Evolutionary conservation across 53 echinoderm and acorn worm genomes (phyloP), one percentile per base, ranked within the genome.

Genomic region (Stichopus horrens): DNA sequence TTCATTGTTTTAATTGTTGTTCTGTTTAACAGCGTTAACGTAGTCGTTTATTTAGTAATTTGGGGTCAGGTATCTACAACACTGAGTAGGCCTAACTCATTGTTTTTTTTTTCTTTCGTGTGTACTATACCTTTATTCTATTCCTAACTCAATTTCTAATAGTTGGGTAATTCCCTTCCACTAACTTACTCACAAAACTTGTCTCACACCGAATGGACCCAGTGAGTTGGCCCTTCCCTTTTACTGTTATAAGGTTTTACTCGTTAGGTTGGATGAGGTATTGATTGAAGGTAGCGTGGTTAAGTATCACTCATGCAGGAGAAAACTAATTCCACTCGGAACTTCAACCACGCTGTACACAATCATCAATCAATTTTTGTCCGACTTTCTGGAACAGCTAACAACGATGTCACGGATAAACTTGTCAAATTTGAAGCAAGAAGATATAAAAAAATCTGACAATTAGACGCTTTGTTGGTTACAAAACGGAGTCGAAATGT

Each of bases 391-490:
- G 57, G 57, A 58, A 81, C 81, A 81, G 81, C 81, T 56, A 21
- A 81, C 19, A 58, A 58, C 19, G 81, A 81, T 81, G 81, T 81
- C 14, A 58, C 81, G n/a, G 54, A 81, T 16, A 81, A 81, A 81
- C 58, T 81, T 58, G 58, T 10, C 81, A 81, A 81, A 81, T 81
- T 56, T 81, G 58, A 56, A 81, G 58, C 81, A 81, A 81, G 71
- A 71, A 81, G 21, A 58, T 57, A 21, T 37, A 23, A 75, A 75
- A 56, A 58, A 81, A 81, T 81, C 81, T 81, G 81, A 81, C 81
- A 81, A 81, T 81, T 81, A 81, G 55, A 21, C 81, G 81, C 81
- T 56, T 81, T 81, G 81, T 81, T 81, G 81, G 81, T 81, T 58
- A 81, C 58, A 81, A 56, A 81, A 58, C 58, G 56, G 19, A 81